Evolutionary conservation across 1,140 invertebrate species (phyloP).

Genomic region (Diuraphis noxia): DNA sequence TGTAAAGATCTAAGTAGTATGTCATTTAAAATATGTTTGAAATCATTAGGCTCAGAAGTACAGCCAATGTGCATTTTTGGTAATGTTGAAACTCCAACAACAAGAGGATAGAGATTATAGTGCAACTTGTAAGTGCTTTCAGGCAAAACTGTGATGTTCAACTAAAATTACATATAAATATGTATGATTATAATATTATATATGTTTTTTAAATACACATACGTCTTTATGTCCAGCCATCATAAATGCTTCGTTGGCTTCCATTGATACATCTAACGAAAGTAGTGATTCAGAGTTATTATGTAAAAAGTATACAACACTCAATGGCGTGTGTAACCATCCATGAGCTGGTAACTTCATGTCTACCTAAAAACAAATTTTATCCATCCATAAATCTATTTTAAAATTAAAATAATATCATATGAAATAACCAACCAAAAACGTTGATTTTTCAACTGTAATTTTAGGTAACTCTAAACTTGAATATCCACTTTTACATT

Average conservation of each 20-base stretch:
- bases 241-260: slow-evolving; percentile 85
- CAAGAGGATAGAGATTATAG: slow-evolving; percentile 75
- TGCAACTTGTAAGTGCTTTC: slow-evolving; percentile 66
- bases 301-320: slow-evolving; percentile 71
- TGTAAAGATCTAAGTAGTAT: slow-evolving; percentile 65
- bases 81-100: slow-evolving; percentile 70
- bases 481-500: slow-evolving; percentile 61
- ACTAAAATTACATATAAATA: slow-evolving; percentile 61
- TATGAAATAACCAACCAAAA: not conserved
- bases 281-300: slow-evolving; percentile 75
- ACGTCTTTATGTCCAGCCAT: slow-evolving; percentile 88
- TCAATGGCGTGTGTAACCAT: slow-evolving; percentile 71
- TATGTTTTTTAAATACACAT: slow-evolving; percentile 39
- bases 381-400: not conserved
- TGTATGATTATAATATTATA: not conserved
- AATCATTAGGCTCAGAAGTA: slow-evolving; percentile 62
- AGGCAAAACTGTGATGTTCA: slow-evolving; percentile 70
- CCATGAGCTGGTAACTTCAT: slow-evolving; percentile 75
- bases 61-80: slow-evolving; percentile 69
- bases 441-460: slow-evolving; percentile 64
- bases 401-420: not conserved
- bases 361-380: slow-evolving; percentile 71
- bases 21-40: slow-evolving; percentile 61
- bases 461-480: slow-evolving; percentile 66
- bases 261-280: slow-evolving; percentile 74